Percentiles rank a stretch among this genome's conserved stretches.
These are phyloP conservation scores for Eudasyphora cyanicolor DNA, from an alignment of 2,888 invertebrate genomes.

Conservation along the genomic window DNA sequence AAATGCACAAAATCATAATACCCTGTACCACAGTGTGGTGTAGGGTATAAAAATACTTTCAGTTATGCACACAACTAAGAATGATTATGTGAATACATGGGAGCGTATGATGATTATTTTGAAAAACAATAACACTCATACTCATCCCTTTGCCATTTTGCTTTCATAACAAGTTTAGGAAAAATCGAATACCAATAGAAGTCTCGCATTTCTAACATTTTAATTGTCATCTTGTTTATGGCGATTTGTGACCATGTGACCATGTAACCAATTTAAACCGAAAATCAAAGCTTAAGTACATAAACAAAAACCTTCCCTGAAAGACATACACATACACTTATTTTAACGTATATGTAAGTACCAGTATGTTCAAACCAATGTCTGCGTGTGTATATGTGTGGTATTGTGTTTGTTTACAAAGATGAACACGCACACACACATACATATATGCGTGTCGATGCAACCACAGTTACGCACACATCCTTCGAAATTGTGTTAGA, in stretches of 20 bases:
- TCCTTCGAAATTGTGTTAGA: not conserved
- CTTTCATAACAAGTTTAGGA: not conserved
- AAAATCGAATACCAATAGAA: not conserved
- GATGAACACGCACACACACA: not conserved
- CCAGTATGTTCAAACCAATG: not conserved
- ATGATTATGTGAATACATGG: no score
- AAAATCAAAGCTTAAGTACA: slow-evolving; percentile 77
- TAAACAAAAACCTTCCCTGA: slow-evolving; percentile 69
- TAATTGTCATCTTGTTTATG: slow-evolving; percentile 56
- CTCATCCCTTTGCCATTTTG: not conserved
- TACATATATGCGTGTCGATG: not conserved
- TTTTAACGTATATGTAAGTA: not conserved
- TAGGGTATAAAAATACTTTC: no score
- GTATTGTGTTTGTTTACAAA: not conserved
- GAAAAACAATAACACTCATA: not conserved
- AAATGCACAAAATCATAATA: no score
- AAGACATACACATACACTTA: not conserved
- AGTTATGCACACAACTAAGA: no score
- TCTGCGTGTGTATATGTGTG: not conserved
- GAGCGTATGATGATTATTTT: not conserved
- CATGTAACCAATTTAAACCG: slow-evolving; percentile 55
- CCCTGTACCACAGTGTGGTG: no score
- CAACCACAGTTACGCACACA: slow-evolving; percentile 30
- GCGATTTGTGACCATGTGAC: slow-evolving; percentile 48
- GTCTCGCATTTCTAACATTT: slow-evolving; percentile 16